Evolutionary conservation across 2,888 invertebrate species (phyloP).

Genomic region (Epiperipatus broadwayi): DNA sequence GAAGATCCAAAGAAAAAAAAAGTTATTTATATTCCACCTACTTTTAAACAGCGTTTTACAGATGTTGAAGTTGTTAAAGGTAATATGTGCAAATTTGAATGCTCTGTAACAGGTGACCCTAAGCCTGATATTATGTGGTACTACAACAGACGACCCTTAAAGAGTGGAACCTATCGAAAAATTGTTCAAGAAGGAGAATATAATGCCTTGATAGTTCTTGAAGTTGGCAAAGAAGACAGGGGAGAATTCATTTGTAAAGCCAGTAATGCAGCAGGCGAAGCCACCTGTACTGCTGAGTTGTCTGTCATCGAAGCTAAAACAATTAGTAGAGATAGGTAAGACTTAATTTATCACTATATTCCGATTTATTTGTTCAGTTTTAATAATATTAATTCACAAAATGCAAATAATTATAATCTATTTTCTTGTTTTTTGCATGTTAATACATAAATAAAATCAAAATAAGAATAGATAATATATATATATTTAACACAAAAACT

Average conservation of each 20-base stretch:
- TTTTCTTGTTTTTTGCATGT: too few relatives aligned
- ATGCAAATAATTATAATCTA: too few relatives aligned
- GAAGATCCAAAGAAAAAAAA: not conserved
- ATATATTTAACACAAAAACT: too few relatives aligned
- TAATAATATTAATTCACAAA: too few relatives aligned
- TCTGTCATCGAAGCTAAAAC: slow-evolving; percentile 4
- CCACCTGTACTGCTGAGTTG: slow-evolving; percentile 9
- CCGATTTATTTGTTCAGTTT: too few relatives aligned
- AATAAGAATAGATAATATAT: too few relatives aligned
- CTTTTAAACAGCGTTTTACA: not conserved
- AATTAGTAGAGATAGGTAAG: too few relatives aligned
- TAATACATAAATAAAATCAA: too few relatives aligned
- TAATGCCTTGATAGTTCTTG: slow-evolving; percentile 23
- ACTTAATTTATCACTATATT: too few relatives aligned
- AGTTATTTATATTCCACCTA: not conserved
- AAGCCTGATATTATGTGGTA: slow-evolving; percentile 29
- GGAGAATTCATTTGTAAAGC: slow-evolving; percentile 21
- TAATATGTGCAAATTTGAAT: slow-evolving; percentile 26
- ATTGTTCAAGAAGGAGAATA: too few relatives aligned
- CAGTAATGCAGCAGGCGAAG: slow-evolving; percentile 14
- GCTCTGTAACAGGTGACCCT: slow-evolving; percentile 27
- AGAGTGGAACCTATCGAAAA: too few relatives aligned
- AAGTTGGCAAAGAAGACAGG: slow-evolving; percentile 23
- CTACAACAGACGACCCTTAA: too few relatives aligned
- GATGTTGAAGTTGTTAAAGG: not conserved